Evolutionary conservation across 2,888 invertebrate genomes (phyloP), one percentile per base, ranked within the genome.

Genomic region (Uloborus plumipes): DNA sequence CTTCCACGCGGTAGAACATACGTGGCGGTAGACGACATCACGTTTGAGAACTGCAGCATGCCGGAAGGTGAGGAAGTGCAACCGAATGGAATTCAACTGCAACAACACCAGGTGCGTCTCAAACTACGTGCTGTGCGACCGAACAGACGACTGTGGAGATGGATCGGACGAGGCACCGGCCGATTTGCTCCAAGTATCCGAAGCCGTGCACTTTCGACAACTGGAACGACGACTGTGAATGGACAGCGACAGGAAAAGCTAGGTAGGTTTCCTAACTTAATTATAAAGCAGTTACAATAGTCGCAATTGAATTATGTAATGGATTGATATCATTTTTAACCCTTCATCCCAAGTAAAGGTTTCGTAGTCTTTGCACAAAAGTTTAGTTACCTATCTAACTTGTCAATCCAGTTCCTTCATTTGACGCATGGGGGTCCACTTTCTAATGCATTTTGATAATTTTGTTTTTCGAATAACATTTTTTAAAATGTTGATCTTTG

Each of bases 81-180:
- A 22, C 26, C 53, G 53, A 20, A 69, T 61, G 22, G 77, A 83
- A 31, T 83, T 83, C 39, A 20, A 6, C 11, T 83, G 80, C 22
- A 58, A 20, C 47, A 80, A 83, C 47, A 59, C 65, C 2, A 49
- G 78, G 7, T 85, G 85, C 53, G 74, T 85, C n/a, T 71, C 72
- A 0, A 49, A 64, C 16, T 72, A 83, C 26, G 39, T 50, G 47
- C 14, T 85, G 1, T 85, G 85, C 51, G 85, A 85, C 47, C 55
- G 72, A 13, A 70, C 79, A 4, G 85, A 85, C 66, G 85, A 85
- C 59, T 85, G 85, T 51, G 85, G 84, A 9, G 85, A 85, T 71
- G 65, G 77, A 20, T 85, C 78, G 39, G 85, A 85, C 62, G 85
- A 85, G 69, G 55, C 49, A 15, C n/a, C n/a, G 6, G 50, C n/a